Base-by-base conservation (phyloP, 2,113 vertebrate genomes). In the Phylloscopus trochilus region DNA sequence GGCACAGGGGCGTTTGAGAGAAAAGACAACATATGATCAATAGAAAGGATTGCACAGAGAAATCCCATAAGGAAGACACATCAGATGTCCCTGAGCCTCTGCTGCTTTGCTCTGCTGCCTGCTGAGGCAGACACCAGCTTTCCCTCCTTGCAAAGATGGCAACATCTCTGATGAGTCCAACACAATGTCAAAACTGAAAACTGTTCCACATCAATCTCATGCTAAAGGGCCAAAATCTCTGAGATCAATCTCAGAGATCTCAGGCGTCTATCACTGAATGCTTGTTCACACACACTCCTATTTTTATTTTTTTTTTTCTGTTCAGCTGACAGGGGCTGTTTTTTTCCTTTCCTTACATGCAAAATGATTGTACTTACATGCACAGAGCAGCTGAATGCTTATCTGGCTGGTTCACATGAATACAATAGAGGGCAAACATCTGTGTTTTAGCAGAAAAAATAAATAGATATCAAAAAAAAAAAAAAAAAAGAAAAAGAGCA, bases 101-200 rank as follows among this genome's bases (percentile, higher is more conserved):
- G 64, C 43, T 67, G 52, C 72, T 84, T 49, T 33, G 53, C 47
- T 70, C n/a, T 33, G 64, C 66, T 64, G 56, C 87, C 84, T 94
- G 78, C 85, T 68, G 85, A 92, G 83, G 51, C 92, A 93, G 68
- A 41, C 78, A 69, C 28, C 84, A 43, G 39, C 51, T 49, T 82
- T 76, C 27, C 49, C 35, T 64, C 47, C 44, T 58, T 39, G 62
- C 55, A 91, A 70, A 95, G 33, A 90, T 2, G 13, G 64, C 35
- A 86, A 53, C 55, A 56, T 73, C 68, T 81, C 83, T 56, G 83
- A 78, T 18, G 56, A 74, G 31, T 64, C 85, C 85, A 86, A 92
- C 39, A 37, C 79, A 56, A 72, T 26, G 47, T 90, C 93, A 93
- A 81, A 94, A 90, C 90, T 91, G 76, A 88, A 81, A 94, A 77